Conservation (phyloP, 1,140 invertebrate species). For the Temnothorax nylanderi region DNA sequence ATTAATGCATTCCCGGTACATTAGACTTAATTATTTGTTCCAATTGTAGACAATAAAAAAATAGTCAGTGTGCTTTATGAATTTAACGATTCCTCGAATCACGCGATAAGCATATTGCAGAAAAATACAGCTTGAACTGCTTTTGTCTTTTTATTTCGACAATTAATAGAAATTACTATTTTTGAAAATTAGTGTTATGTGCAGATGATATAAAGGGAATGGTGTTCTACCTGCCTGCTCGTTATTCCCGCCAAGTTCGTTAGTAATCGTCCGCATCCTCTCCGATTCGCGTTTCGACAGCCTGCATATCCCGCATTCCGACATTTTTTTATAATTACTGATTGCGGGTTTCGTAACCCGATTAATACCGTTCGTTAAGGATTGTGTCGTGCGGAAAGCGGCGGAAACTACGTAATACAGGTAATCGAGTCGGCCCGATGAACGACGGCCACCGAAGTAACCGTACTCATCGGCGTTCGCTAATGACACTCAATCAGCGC, state of each 20-base stretch:
- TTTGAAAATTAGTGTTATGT: neutral
- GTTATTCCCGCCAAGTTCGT: slow-evolving; percentile 26
- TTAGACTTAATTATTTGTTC: neutral
- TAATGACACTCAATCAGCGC: slow-evolving; percentile 53
- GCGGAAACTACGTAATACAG: slow-evolving; percentile 41
- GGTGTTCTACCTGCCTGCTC: neutral
- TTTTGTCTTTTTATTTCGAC: neutral
- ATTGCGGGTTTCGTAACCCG: slow-evolving; percentile 33
- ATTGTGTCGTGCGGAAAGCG: slow-evolving; percentile 44
- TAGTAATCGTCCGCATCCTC: slow-evolving; percentile 40
- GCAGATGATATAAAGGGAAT: neutral
- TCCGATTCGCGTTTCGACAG: neutral
- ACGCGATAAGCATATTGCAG: neutral
- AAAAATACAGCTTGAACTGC: neutral
- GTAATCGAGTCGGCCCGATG: slow-evolving; percentile 42
- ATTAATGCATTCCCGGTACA: neutral
- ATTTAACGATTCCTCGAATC: neutral
- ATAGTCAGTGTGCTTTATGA: neutral
- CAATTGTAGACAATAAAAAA: neutral
- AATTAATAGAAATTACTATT: neutral
- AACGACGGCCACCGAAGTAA: slow-evolving; percentile 31
- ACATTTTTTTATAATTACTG: slow-evolving; percentile 51
- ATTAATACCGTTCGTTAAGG: slow-evolving; percentile 33
- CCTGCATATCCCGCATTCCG: slow-evolving; percentile 31
- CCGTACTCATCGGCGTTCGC: slow-evolving; percentile 26